These are phyloP conservation scores for Dissostichus mawsoni DNA, from an alignment of 2,113 vertebrate species.

Conservation along the genomic window DNA sequence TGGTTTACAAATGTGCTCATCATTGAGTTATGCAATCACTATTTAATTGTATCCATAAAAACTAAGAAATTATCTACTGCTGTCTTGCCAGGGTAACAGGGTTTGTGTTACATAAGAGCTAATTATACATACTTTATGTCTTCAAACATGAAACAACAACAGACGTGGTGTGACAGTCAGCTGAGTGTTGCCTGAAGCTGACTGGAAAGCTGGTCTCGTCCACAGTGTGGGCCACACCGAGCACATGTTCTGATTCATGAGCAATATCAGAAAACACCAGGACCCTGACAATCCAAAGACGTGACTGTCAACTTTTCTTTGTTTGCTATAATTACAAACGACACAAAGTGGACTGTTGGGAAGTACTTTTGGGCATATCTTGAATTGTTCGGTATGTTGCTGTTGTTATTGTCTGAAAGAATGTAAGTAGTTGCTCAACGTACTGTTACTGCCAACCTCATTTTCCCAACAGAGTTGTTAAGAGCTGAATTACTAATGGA, in stretches of 20 bases:
- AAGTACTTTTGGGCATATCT: background rate
- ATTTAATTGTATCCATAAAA: too few relatives aligned
- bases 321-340: conserved; percentile 23
- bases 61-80: too few relatives aligned
- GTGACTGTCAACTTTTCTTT: background rate
- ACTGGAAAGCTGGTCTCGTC: background rate
- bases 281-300: background rate
- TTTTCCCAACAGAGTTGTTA: conserved; percentile 30
- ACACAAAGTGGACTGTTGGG: background rate
- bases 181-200: conserved; percentile 16
- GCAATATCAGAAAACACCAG: background rate
- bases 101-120: background rate
- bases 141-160: background rate
- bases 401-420: background rate
- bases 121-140: background rate
- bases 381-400: conserved; percentile 13
- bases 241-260: conserved; percentile 29
- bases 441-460: conserved; percentile 6
- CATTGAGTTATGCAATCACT: too few relatives aligned
- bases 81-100: too few relatives aligned
- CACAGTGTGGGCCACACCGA: conserved; percentile 7
- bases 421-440: background rate
- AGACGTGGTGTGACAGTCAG: background rate
- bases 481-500: conserved; percentile 32
- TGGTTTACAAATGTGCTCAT: too few relatives aligned